Evolutionary conservation across 92 coral and sea anemone genomes (phyloP).

Genomic region (Zoanthus sociatus): DNA sequence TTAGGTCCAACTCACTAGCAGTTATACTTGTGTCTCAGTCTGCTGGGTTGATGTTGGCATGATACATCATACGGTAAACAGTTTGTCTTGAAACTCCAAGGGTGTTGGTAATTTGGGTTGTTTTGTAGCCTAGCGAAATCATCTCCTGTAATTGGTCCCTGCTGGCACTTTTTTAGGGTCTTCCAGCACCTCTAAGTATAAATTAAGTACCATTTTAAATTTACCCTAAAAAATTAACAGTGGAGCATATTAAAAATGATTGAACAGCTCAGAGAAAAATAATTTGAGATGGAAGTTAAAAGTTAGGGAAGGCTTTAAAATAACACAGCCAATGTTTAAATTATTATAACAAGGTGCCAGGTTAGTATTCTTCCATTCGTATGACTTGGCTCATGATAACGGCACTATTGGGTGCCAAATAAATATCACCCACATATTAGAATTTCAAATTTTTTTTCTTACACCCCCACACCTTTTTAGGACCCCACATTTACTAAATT

Average conservation of each 20-base stretch:
- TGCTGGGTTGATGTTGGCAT: constrained; percentile 40
- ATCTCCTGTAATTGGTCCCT: constrained; percentile 48
- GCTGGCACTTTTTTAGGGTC: constrained; percentile 52
- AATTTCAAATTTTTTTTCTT: too few relatives aligned
- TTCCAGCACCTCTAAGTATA: constrained; percentile 48
- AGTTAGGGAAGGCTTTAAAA: constrained; percentile 7
- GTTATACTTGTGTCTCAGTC: constrained; percentile 36
- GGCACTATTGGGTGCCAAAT: too few relatives aligned
- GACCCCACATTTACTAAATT: too few relatives aligned
- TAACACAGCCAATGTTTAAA: constrained; percentile 22
- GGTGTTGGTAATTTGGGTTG: constrained; percentile 41
- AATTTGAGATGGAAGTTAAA: background rate
- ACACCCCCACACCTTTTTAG: too few relatives aligned
- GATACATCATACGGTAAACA: constrained; percentile 50
- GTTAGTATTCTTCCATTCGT: too few relatives aligned
- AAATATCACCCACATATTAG: too few relatives aligned
- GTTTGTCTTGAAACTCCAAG: constrained; percentile 44
- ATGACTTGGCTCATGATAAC: too few relatives aligned
- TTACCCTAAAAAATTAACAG: background rate
- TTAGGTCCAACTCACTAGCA: constrained; percentile 38
- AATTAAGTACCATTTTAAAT: constrained; percentile 3
- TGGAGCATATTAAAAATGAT: constrained; percentile 17
- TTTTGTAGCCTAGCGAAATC: constrained; percentile 49
- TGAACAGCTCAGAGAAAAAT: constrained; percentile 5
- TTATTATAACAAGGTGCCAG: too few relatives aligned